Conservation (phyloP, 2,113 vertebrate species). For the Microtus montanus region DNA sequence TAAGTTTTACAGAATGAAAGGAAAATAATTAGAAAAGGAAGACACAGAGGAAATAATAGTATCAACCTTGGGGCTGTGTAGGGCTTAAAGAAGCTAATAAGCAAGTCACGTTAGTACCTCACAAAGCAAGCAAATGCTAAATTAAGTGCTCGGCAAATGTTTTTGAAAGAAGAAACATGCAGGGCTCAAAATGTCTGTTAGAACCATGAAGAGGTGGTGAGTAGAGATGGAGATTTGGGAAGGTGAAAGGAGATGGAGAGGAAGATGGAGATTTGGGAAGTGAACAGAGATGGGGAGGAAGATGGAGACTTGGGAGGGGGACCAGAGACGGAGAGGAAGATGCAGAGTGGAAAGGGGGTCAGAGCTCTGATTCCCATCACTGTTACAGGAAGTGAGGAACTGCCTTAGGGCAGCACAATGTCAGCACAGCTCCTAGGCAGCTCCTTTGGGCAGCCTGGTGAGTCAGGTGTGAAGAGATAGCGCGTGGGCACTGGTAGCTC, state of each 20-base stretch:
- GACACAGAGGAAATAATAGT: background rate
- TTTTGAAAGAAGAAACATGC: background rate
- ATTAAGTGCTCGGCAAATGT: background rate
- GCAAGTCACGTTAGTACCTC: background rate
- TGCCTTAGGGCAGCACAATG: too few species aligned
- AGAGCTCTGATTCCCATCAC: background rate
- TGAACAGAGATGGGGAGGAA: too few species aligned
- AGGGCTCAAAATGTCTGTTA: background rate
- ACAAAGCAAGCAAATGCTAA: background rate
- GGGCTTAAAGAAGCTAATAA: background rate
- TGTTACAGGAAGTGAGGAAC: background rate
- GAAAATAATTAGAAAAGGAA: background rate
- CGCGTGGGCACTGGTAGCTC: background rate
- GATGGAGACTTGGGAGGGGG: too few species aligned
- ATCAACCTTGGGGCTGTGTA: background rate
- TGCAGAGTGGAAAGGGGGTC: background rate
- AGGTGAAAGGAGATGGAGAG: too few species aligned
- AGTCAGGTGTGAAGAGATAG: background rate
- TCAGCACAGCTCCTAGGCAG: background rate
- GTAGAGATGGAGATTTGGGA: too few species aligned
- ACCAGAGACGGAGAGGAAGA: background rate
- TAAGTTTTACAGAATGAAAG: background rate
- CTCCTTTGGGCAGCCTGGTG: background rate
- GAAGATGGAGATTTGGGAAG: too few species aligned
- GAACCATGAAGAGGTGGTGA: background rate